Base-by-base conservation (phyloP, 2,888 invertebrate genomes). In the Dicyrtoma fusca region DNA sequence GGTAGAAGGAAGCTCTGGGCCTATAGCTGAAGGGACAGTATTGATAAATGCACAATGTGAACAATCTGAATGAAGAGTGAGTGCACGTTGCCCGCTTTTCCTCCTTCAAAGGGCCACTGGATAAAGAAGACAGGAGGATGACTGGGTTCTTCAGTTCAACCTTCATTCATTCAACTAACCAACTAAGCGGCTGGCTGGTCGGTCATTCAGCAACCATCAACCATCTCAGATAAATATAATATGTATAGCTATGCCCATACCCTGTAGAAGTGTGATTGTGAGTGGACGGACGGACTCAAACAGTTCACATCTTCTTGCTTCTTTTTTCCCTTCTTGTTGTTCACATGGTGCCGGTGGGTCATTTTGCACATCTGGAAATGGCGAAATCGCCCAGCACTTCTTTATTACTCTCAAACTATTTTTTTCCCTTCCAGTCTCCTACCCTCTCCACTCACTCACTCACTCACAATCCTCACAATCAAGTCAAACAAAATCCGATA, bases 351-450 rank as follows among this genome's bases (percentile, higher is more conserved):
- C 23, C 19, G 23, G 55, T 19, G 11, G 47, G 23, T 14, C 57
- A 68, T 68, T 68, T 68, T 44, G 68, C 68, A 68, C 68, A 68
- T 68, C 68, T 68, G 68, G 68, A 68, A 68, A 68, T 68, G 68
- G 68, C 68, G 68, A 68, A 68, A 68, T 62, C 62, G 10, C 61
- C 17, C 26, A 25, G 34, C 53, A 19, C 34, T 53, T 53, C 53
- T n/a, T 53, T 49, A 49, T 53, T 34, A 34, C 34, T 53, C 53
- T 53, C 21, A 21, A 5, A 19, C 19, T 53, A 17, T 53, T 53
- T 49, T 19, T 53, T 21, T 53, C 21, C 53, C 11, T 11, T 19
- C 21, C 21, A 53, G 19, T 19, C 53, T 11, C 17, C 17, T 53
- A 34, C 34, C 17, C 49, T 49, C 49, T 49, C 49, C 10, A 19